Evolutionary conservation across 2,797 vertebrate genomes (phyloP).

Genomic region (Falco columbarius): DNA sequence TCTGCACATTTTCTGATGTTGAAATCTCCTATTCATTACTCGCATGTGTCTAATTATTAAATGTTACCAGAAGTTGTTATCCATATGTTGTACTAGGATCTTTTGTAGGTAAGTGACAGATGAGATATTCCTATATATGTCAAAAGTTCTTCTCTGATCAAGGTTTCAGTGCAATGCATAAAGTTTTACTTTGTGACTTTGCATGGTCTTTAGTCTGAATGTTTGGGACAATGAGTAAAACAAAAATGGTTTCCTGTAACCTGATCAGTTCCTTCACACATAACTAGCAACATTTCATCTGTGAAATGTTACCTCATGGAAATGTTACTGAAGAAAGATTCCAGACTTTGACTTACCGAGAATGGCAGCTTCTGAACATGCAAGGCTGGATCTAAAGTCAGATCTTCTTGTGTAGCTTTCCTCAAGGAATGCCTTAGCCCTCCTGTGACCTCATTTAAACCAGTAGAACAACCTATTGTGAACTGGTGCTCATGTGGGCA

Average conservation of each 20-base stretch:
- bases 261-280: neutral
- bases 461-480: neutral
- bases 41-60: conserved; percentile 38
- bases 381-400: neutral
- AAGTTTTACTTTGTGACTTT: neutral
- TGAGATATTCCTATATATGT: conserved; percentile 34
- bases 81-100: neutral
- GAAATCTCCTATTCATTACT: conserved; percentile 4
- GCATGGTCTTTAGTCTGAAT: neutral
- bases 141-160: neutral
- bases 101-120: conserved; percentile 51
- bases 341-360: neutral
- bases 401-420: neutral
- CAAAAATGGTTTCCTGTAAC: neutral
- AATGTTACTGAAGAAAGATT: neutral
- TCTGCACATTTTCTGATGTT: conserved; percentile 20
- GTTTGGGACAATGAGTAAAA: neutral
- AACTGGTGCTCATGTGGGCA: neutral
- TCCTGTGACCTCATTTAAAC: conserved; percentile 8
- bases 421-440: neutral
- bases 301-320: neutral
- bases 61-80: conserved; percentile 47
- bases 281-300: neutral
- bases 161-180: neutral
- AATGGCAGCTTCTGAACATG: neutral